Evolutionary conservation across 2,888 invertebrate genomes (phyloP), one percentile per base, ranked within the genome.

Genomic region (Noctua janthe): DNA sequence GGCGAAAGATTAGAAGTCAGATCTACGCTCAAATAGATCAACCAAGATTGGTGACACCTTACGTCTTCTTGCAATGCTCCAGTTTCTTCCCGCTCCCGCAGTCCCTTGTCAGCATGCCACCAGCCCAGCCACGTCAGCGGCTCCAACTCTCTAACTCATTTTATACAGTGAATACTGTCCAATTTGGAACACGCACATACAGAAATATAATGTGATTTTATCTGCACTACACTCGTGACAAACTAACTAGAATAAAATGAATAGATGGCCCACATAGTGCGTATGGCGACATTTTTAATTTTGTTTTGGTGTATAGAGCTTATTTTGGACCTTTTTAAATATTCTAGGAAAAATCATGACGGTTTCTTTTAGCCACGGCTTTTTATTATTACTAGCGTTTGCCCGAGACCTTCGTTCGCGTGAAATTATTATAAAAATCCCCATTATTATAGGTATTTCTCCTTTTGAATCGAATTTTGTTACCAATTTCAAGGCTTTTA

Each of bases 151-250:
- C 87, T 93, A 94, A 94, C 94, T 94, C 92, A 91, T 91, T 95
- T 94, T 94, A 92, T 92, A 90, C 91, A 91, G 89, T 95, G 94
- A 95, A 94, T 95, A 92, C 92, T 91, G 92, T 93, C 92, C 94
- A 95, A 94, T 95, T 94, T 93, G 92, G 90, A 90, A 88, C 90
- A 88, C 87, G 83, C 89, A 90, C 88, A 87, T 87, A 90, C 88
- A 76, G 85, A 83, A 82, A 81, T 85, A 86, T 88, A 89, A 89
- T 90, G 87, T 85, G 87, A 90, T 90, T 90, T 89, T 85, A 86
- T 85, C 88, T 89, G 85, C 87, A 89, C 86, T 89, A 87, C 79
- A 86, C 84, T 87, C 84, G 69, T 69, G 76, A 88, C 83, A 85
- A 85, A 87, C 87, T 87, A 89, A 87, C 81, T 86, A 74, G 82